phyloP scores from a whole-genome alignment of 2,888 invertebrate species.

The Mimachlamys varia region DNA sequence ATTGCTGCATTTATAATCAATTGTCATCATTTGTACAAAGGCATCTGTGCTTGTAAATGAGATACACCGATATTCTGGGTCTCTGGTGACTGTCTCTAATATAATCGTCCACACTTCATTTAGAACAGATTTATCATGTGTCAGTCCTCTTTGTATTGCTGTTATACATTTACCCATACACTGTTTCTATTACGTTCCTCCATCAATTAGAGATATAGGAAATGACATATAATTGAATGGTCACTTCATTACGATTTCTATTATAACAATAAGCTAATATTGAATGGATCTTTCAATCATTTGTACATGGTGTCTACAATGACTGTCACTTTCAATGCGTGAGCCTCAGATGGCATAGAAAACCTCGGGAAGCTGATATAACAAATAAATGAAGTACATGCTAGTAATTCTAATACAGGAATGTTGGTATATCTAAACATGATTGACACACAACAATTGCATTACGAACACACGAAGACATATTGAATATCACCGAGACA shows the following conservation, averaged over 20 bases:
- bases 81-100: neutral
- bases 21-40: neutral
- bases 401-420: neutral
- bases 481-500: neutral
- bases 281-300: neutral
- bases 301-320: neutral
- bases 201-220: neutral
- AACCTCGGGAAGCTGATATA: neutral
- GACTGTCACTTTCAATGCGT: neutral
- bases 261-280: neutral
- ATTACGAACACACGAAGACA: neutral
- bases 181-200: neutral
- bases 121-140: neutral
- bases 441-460: neutral
- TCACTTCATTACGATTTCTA: neutral
- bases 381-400: neutral
- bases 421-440: constrained; percentile 15
- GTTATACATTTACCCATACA: neutral
- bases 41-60: neutral
- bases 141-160: neutral
- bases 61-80: neutral
- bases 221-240: neutral
- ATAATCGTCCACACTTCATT: neutral
- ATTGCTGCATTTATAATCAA: neutral
- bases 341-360: neutral